Conservation (phyloP, 2,113 vertebrate species). For the Ceratotherium simum region DNA sequence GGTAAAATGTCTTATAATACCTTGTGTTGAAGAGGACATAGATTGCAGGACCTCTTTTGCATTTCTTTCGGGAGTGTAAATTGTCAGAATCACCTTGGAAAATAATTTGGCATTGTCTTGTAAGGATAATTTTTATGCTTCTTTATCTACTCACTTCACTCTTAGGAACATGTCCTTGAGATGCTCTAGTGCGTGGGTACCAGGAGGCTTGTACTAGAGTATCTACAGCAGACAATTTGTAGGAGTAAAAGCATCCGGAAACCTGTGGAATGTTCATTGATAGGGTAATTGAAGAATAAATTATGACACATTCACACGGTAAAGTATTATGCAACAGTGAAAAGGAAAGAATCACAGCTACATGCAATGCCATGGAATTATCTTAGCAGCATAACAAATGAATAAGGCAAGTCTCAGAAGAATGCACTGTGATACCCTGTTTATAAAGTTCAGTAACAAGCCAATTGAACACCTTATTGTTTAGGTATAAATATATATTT, state of each 20-base stretch:
- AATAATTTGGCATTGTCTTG: conserved; percentile 3
- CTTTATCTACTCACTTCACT: not conserved
- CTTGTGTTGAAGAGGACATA: not conserved
- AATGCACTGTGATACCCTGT: not conserved
- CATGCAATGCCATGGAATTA: not conserved
- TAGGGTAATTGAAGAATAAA: not conserved
- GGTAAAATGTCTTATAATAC: not conserved
- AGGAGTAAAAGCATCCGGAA: not conserved
- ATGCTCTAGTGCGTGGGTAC: not conserved
- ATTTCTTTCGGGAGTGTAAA: not conserved
- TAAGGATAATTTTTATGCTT: not conserved
- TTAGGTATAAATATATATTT: not conserved
- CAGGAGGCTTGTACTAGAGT: not conserved
- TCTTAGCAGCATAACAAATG: not conserved
- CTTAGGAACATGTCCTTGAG: not conserved
- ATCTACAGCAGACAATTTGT: not conserved
- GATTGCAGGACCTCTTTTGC: not conserved
- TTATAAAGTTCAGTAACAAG: not conserved
- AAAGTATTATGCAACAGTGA: not conserved
- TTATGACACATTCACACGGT: not conserved
- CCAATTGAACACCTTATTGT: not conserved
- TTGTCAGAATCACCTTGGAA: not conserved
- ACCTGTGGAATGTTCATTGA: not conserved
- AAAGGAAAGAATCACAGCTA: not conserved
- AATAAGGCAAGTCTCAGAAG: not conserved